These are phyloP conservation scores for Nesogale talazaci DNA, from an alignment of 2,113 vertebrate genomes.

Conservation along the genomic window DNA sequence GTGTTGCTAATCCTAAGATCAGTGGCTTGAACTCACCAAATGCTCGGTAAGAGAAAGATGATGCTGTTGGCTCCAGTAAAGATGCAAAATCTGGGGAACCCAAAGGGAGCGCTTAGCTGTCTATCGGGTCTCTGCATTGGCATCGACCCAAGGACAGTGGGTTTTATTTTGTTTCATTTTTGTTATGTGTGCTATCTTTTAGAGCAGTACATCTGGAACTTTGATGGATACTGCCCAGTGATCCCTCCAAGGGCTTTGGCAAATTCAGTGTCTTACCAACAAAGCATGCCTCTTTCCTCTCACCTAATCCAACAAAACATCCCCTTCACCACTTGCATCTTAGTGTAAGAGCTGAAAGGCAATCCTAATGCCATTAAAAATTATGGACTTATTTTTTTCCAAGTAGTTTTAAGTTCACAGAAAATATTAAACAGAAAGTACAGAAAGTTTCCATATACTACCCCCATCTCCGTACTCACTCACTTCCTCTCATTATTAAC, in stretches of 20 bases:
- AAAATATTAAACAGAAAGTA: not conserved
- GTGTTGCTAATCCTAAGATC: too few species aligned
- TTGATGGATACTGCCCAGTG: not conserved
- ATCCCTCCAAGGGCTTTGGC: not conserved
- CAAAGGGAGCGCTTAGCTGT: not conserved
- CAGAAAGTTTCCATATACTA: not conserved
- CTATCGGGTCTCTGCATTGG: not conserved
- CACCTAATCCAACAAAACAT: not conserved
- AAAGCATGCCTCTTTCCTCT: not conserved
- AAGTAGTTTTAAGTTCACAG: not conserved
- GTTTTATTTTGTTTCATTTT: not conserved
- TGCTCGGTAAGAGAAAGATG: not conserved
- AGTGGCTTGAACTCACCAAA: too few species aligned
- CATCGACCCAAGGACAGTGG: too few species aligned
- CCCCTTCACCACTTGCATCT: not conserved
- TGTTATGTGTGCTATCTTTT: not conserved
- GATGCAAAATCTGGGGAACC: not conserved
- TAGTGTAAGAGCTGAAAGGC: not conserved
- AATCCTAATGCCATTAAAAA: not conserved
- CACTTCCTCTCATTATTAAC: not conserved
- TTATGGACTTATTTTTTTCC: not conserved
- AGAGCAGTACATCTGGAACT: not conserved
- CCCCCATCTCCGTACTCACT: not conserved
- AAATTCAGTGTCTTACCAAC: not conserved
- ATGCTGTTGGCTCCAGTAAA: not conserved